Conservation (phyloP, 1,140 invertebrate species). For the Pristionchus pacificus region DNA sequence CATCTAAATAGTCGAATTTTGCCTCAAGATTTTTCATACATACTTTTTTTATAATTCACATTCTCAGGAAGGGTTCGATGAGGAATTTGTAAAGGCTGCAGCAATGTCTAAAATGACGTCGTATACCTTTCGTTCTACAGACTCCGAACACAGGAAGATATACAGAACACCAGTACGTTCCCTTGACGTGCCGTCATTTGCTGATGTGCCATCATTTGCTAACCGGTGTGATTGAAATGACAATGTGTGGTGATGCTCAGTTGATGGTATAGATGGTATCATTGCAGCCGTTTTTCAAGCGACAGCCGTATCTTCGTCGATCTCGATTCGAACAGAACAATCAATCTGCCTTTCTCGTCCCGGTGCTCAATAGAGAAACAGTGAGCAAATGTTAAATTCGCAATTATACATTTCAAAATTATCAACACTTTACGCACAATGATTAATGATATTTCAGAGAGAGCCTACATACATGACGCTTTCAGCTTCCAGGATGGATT, state of each 20-base stretch:
- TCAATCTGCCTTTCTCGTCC: not conserved
- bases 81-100: not conserved
- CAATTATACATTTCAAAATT: no score
- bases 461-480: not conserved
- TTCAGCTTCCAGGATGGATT: not conserved
- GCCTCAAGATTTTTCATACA: no score
- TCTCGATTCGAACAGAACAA: not conserved
- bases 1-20: no score
- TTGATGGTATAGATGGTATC: not conserved
- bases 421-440: no score
- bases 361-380: not conserved
- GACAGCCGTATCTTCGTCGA: not conserved
- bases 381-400: no score
- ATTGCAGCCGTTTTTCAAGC: not conserved
- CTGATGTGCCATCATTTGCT: no score
- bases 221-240: no score
- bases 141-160: not conserved
- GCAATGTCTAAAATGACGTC: not conserved
- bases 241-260: not conserved
- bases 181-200: no score
- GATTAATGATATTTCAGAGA: no score
- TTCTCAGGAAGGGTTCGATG: not conserved
- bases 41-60: no score
- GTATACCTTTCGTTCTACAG: not conserved
- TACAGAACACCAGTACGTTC: no score